Conservation (phyloP, 2,888 invertebrate genomes). For the Gari tellinella region DNA sequence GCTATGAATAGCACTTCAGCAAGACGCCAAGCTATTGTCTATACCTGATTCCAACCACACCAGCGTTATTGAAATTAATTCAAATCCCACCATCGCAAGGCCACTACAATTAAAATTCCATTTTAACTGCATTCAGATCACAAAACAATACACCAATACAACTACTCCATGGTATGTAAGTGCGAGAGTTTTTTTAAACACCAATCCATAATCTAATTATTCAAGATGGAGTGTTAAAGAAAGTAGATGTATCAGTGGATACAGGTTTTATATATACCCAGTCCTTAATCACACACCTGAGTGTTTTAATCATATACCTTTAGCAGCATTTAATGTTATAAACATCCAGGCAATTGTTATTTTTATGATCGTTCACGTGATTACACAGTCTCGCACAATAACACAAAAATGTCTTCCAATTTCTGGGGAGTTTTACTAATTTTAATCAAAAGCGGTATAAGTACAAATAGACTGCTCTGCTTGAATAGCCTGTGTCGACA, state of each 20-base stretch:
- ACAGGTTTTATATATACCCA: not conserved
- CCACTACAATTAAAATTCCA: constrained; percentile 5
- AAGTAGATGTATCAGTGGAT: not conserved
- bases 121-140: not conserved
- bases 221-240: constrained; percentile 11
- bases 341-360: constrained; percentile 4
- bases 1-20: not conserved
- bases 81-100: not conserved
- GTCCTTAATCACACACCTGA: constrained; percentile 12
- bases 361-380: constrained; percentile 8
- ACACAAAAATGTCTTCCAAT: not conserved
- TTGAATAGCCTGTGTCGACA: no score
- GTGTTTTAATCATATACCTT: constrained; percentile 18
- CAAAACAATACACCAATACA: constrained; percentile 8
- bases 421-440: no score
- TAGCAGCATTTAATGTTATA: not conserved
- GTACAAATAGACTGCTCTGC: no score
- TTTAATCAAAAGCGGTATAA: no score
- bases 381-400: constrained; percentile 4
- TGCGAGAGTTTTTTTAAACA: constrained; percentile 2
- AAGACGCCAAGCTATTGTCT: constrained; percentile 4
- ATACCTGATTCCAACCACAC: not conserved
- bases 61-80: not conserved
- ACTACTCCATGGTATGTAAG: not conserved
- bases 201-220: constrained; percentile 14